Evolutionary conservation across 2,797 vertebrate genomes (phyloP).

Genomic region (Pelobates cultripes): DNA sequence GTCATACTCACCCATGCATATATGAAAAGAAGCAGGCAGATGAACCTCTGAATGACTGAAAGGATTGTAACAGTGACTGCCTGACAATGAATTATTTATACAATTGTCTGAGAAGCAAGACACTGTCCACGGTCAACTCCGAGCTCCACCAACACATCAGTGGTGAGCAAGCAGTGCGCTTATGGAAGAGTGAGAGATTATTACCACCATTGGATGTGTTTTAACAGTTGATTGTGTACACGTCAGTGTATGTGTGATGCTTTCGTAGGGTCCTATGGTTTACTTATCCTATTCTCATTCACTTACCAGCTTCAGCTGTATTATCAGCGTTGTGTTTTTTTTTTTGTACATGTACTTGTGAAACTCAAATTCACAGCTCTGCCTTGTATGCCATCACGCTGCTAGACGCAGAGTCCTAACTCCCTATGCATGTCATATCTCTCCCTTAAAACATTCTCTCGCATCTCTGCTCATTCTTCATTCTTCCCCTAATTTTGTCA

Average conservation of each 20-base stretch:
- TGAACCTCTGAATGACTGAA: neutral
- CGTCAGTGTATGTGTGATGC: slow-evolving; percentile 8
- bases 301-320: slow-evolving; percentile 78
- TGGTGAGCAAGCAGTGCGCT: neutral
- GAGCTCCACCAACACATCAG: neutral
- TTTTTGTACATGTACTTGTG: slow-evolving; percentile 39
- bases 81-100: slow-evolving; percentile 12
- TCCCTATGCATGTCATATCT: slow-evolving; percentile 29
- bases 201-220: neutral
- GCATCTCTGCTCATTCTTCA: neutral
- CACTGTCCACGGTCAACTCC: neutral
- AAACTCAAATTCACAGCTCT: slow-evolving; percentile 39
- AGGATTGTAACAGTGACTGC: neutral
- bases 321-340: slow-evolving; percentile 74
- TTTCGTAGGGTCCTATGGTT: neutral
- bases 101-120: slow-evolving; percentile 1
- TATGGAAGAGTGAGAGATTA: neutral
- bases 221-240: neutral
- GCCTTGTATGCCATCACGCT: slow-evolving; percentile 24
- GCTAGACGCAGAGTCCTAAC: slow-evolving; percentile 23
- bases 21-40: slow-evolving; percentile 18
- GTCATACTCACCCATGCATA: slow-evolving; percentile 26
- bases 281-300: neutral
- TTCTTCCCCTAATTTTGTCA: neutral
- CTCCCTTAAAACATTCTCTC: slow-evolving; percentile 4